Evolutionary conservation across 2,797 vertebrate genomes (phyloP).

Genomic region (Enteromius anoplus): DNA sequence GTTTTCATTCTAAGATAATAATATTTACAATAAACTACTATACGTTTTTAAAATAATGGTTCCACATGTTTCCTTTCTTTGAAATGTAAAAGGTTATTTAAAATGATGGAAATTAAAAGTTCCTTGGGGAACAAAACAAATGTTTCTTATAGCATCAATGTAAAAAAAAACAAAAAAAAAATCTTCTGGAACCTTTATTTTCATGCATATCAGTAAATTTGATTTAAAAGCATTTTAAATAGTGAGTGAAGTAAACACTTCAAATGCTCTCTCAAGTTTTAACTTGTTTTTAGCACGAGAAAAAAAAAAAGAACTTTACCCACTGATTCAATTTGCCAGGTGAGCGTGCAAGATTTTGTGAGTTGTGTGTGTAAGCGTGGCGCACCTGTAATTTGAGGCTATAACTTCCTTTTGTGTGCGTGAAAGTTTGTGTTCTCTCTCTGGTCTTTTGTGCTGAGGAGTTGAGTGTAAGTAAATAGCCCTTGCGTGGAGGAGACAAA

Average conservation of each 20-base stretch:
- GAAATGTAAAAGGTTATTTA: neutral
- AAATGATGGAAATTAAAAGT: neutral
- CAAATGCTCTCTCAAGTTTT: neutral
- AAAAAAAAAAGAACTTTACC: constrained; percentile 39
- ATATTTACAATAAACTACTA: neutral
- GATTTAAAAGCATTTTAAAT: neutral
- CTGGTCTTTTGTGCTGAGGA: constrained; percentile 49
- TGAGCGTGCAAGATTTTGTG: constrained; percentile 14
- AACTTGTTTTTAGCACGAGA: constrained; percentile 17
- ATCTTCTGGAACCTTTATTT: neutral
- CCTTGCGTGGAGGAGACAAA: constrained; percentile 49
- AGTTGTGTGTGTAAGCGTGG: constrained; percentile 4
- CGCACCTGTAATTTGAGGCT: constrained; percentile 60
- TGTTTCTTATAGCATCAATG: too few relatives aligned
- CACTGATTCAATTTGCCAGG: constrained; percentile 17
- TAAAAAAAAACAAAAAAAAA: too few relatives aligned
- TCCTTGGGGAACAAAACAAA: too few relatives aligned
- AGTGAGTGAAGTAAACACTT: neutral
- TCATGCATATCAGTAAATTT: neutral
- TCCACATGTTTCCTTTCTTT: neutral
- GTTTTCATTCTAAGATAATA: neutral
- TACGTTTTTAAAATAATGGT: too few relatives aligned
- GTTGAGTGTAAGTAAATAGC: constrained; percentile 55
- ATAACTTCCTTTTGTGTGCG: constrained; percentile 52
- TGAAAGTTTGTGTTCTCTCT: constrained; percentile 67